Percentiles rank a stretch among this genome's conserved stretches.
phyloP scores from a whole-genome alignment of 2,113 vertebrate species.

The Corythornis vintsioides region DNA sequence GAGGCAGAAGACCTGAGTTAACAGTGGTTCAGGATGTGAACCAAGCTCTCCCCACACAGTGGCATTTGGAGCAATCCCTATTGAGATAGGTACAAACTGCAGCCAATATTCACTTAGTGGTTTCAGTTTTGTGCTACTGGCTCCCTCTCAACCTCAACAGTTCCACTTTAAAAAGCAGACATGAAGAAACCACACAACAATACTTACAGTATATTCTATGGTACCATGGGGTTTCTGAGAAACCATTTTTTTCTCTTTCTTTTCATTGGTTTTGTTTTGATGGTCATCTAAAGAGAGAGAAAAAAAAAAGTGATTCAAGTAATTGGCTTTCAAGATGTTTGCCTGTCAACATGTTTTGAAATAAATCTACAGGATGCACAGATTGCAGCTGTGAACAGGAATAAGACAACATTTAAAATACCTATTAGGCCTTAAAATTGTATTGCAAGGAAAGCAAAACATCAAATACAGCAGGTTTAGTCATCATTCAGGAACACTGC shows the following conservation, averaged over 20 bases:
- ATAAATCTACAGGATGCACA: background rate
- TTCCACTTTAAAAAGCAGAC: background rate
- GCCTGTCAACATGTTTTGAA: background rate
- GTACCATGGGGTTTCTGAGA: slow-evolving; percentile 79
- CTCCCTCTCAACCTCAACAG: background rate
- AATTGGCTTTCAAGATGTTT: background rate
- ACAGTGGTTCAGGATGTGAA: background rate
- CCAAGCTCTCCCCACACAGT: accelerated
- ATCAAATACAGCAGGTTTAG: background rate
- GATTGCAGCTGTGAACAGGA: background rate
- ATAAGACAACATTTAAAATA: background rate
- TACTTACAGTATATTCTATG: slow-evolving; percentile 81
- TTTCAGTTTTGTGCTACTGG: background rate
- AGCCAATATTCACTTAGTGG: background rate
- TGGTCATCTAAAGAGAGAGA: slow-evolving; percentile 74
- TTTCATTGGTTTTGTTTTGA: slow-evolving; percentile 81
- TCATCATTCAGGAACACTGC: background rate
- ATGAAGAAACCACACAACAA: background rate
- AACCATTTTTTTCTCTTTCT: slow-evolving; percentile 85
- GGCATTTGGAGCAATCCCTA: background rate
- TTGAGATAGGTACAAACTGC: background rate
- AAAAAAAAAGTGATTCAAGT: background rate
- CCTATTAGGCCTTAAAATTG: background rate
- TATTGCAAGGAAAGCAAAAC: background rate
- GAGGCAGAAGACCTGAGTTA: background rate